phyloP scores from a whole-genome alignment of 2,888 invertebrate species.

The Thecophora atra region DNA sequence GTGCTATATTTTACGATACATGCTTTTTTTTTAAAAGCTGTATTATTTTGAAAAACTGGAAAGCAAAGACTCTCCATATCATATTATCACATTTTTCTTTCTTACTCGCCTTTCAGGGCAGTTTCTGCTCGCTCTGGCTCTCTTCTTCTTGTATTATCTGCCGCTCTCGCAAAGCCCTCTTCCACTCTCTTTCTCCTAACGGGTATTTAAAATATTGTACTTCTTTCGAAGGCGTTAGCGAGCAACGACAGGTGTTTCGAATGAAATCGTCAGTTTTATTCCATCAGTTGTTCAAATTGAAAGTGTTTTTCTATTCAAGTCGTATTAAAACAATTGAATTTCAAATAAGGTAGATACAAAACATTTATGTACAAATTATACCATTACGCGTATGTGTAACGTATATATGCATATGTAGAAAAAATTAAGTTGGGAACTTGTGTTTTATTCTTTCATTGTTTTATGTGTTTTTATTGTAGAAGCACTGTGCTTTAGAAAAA shows the following conservation, averaged over 20 bases:
- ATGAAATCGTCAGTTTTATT: constrained; percentile 7
- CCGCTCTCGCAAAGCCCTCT: neutral
- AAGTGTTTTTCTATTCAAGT: constrained; percentile 19
- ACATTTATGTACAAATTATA: too few relatives aligned
- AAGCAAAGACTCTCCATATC: neutral
- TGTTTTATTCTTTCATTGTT: too few relatives aligned
- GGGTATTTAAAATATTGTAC: too few relatives aligned
- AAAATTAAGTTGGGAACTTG: too few relatives aligned
- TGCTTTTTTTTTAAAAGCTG: constrained; percentile 40
- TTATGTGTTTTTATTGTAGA: too few relatives aligned
- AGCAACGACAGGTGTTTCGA: neutral
- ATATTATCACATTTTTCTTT: too few relatives aligned
- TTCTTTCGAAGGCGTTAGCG: neutral
- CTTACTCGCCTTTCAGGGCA: too few relatives aligned
- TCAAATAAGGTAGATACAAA: too few relatives aligned
- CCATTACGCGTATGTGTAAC: too few relatives aligned
- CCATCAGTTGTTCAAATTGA: constrained; percentile 11
- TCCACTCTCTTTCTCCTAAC: neutral
- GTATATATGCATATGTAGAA: too few relatives aligned
- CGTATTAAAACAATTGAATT: too few relatives aligned
- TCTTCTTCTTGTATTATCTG: neutral
- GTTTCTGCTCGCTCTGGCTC: neutral
- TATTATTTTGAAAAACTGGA: constrained; percentile 25
- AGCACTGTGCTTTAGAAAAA: too few relatives aligned
- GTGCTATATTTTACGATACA: constrained; percentile 47